A percentile compares a stretch with the other conserved stretches of the same genome.
phyloP scores from a whole-genome alignment of 2,888 invertebrate species.

The Scaptomyza cyrtandrae region DNA sequence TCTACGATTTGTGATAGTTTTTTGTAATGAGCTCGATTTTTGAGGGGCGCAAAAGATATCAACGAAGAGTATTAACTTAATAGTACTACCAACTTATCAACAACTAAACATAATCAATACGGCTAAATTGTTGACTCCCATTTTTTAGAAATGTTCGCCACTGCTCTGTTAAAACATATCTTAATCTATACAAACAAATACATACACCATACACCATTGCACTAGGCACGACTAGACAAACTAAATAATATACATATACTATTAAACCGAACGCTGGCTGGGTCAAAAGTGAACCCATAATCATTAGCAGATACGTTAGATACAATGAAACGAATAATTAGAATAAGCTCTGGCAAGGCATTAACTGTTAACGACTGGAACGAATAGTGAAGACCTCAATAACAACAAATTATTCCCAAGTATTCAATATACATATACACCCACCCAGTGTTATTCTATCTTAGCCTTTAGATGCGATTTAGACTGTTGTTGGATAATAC shows the following conservation, averaged over 20 bases:
- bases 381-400: constrained; percentile 34
- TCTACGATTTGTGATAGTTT: constrained; percentile 66
- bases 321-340: constrained; percentile 49
- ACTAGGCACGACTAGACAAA: constrained; percentile 42
- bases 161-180: constrained; percentile 60
- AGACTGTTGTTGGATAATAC: constrained; percentile 73
- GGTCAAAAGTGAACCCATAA: constrained; percentile 11
- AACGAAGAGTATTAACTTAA: constrained; percentile 35
- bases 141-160: constrained; percentile 61
- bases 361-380: constrained; percentile 15
- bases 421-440: constrained; percentile 43
- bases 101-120: constrained; percentile 58
- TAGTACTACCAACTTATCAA: constrained; percentile 31
- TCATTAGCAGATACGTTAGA: constrained; percentile 32
- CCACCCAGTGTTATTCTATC: constrained; percentile 71
- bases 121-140: constrained; percentile 64
- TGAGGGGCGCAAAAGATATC: constrained; percentile 45
- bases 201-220: constrained; percentile 21
- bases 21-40: constrained; percentile 24
- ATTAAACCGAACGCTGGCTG: constrained; percentile 36
- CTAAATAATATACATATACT: constrained; percentile 8
- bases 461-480: constrained; percentile 65
- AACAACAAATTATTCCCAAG: constrained; percentile 46
- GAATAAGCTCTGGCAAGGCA: constrained; percentile 26
- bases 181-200: constrained; percentile 23